Percentiles rank a stretch among this genome's conserved stretches.
These are phyloP conservation scores for Brachypteracias leptosomus DNA, from an alignment of 2,113 vertebrate genomes.

Conservation along the genomic window DNA sequence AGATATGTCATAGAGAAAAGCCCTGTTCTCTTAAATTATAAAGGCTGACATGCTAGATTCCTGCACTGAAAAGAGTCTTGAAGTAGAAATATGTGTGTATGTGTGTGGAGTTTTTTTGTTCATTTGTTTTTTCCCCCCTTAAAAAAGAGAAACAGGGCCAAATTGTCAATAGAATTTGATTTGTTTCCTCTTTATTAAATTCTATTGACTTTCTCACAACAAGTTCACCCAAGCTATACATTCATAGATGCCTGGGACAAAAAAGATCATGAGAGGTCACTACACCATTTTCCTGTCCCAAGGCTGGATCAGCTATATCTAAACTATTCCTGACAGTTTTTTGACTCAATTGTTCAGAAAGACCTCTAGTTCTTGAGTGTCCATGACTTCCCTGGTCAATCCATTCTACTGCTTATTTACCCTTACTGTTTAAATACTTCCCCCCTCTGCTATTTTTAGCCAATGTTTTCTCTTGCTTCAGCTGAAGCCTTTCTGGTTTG, in stretches of 20 bases:
- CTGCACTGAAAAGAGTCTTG: neutral
- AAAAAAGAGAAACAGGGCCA: neutral
- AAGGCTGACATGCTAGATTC: neutral
- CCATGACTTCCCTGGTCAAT: neutral
- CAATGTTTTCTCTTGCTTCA: neutral
- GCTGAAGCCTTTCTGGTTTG: rapidly evolving
- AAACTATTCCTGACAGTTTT: neutral
- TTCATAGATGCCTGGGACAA: neutral
- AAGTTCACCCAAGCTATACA: neutral
- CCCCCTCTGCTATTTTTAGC: rapidly evolving
- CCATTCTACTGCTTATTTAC: neutral
- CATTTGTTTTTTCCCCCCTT: neutral
- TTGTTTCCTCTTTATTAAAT: neutral
- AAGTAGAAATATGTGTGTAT: neutral
- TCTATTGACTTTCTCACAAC: neutral
- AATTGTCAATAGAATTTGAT: neutral
- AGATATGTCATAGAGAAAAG: neutral
- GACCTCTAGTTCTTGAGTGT: neutral
- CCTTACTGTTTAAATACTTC: neutral
- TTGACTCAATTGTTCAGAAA: neutral
- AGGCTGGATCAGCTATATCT: neutral
- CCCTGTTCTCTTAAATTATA: neutral
- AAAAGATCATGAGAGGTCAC: neutral
- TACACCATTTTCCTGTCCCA: neutral
- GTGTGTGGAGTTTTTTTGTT: rapidly evolving